These are phyloP conservation scores for Stegodyphus dumicola DNA, from an alignment of 1,140 invertebrate species.

Conservation along the genomic window DNA sequence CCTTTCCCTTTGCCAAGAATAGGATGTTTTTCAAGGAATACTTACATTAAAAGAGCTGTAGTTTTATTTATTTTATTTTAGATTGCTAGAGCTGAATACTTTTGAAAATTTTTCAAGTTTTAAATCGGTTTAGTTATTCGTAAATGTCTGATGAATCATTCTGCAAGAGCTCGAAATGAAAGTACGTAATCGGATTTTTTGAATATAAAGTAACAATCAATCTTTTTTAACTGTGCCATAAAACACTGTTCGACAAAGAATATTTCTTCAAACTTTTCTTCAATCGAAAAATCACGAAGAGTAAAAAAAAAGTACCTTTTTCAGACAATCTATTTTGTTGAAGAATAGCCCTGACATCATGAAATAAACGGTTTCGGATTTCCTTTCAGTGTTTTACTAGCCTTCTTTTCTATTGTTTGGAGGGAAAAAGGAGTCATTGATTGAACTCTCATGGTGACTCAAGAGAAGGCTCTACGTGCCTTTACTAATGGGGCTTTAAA, in stretches of 20 bases:
- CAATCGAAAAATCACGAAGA: not conserved
- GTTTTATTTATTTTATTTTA: no score
- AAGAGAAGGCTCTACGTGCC: not conserved
- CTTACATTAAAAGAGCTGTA: no score
- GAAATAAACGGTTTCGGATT: slow-evolving; percentile 41
- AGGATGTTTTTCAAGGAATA: no score
- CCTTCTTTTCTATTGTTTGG: slow-evolving; percentile 13
- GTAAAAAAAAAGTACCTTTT: slow-evolving; percentile 10
- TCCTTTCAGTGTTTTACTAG: slow-evolving; percentile 36
- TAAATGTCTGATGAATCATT: no score
- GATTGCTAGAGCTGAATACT: no score
- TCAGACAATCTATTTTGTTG: slow-evolving; percentile 27
- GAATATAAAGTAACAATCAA: not conserved
- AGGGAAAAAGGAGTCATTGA: slow-evolving; percentile 10
- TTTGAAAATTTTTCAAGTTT: no score
- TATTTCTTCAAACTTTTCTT: not conserved
- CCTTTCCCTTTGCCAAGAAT: no score
- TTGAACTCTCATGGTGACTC: slow-evolving; percentile 18
- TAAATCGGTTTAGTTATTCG: no score
- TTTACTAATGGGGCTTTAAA: not conserved
- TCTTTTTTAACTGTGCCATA: not conserved
- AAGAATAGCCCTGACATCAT: slow-evolving; percentile 36
- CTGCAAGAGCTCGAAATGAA: not conserved
- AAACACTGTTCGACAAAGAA: not conserved
- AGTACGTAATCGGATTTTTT: not conserved